Percentiles rank a stretch among this genome's conserved stretches.
Conservation (phyloP, 2,113 vertebrate genomes). For the Oplegnathus fasciatus region DNA sequence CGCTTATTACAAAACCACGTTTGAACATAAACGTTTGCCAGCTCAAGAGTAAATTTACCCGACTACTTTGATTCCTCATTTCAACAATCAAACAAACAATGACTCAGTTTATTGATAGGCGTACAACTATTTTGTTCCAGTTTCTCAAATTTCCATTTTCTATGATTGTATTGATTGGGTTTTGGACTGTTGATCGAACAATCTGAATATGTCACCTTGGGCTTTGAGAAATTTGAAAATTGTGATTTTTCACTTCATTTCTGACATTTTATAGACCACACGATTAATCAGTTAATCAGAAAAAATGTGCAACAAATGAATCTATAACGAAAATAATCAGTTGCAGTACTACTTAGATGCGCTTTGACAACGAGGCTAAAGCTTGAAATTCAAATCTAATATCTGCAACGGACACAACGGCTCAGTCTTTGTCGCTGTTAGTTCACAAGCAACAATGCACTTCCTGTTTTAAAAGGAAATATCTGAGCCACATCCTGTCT, state of each 20-base stretch:
- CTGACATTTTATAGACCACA: neutral
- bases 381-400: neutral
- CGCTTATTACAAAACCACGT: neutral
- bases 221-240: neutral
- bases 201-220: neutral
- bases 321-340: neutral
- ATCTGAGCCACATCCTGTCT: constrained; percentile 36
- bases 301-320: neutral
- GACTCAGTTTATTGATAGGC: neutral
- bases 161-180: neutral
- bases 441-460: neutral
- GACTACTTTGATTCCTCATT: neutral
- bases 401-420: neutral
- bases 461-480: constrained; percentile 34
- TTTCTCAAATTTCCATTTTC: too few relatives aligned
- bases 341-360: neutral
- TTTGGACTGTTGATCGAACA: neutral
- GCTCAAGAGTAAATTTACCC: neutral
- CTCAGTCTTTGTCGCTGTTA: neutral
- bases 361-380: neutral
- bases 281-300: neutral
- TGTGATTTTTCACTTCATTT: neutral
- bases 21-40: neutral
- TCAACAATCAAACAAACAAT: neutral
- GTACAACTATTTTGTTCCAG: neutral